Percentiles rank a stretch among this genome's conserved stretches.
Evolutionary conservation across 2,888 invertebrate species (phyloP).

Genomic region (Tineola bisselliella): DNA sequence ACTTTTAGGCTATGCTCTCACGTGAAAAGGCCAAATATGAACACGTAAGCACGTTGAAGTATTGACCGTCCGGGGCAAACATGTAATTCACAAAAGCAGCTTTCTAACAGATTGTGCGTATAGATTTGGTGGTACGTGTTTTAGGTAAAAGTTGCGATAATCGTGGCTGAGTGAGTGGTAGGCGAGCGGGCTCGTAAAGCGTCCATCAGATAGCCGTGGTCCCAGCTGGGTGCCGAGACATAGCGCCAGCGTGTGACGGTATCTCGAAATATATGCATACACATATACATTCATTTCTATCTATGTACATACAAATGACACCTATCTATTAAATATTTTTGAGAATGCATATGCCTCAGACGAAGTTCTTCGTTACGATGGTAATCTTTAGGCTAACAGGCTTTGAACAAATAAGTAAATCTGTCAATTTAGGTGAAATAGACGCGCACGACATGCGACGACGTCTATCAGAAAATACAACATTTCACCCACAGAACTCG

Average conservation of each 20-base stretch:
- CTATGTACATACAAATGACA: neutral
- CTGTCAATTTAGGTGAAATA: too few species aligned
- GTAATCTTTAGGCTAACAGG: too few species aligned
- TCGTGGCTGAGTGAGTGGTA: constrained; percentile 31
- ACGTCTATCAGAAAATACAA: neutral
- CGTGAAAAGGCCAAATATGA: neutral
- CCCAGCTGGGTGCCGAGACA: constrained; percentile 15
- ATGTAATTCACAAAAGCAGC: neutral
- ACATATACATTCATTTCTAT: too few species aligned
- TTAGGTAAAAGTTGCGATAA: constrained; percentile 34
- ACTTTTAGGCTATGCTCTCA: neutral
- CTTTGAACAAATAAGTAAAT: too few species aligned
- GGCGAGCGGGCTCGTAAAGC: constrained; percentile 37
- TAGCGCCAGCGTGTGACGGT: constrained; percentile 3
- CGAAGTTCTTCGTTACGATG: too few species aligned
- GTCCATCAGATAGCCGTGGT: constrained; percentile 43
- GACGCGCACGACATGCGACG: too few species aligned
- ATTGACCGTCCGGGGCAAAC: neutral
- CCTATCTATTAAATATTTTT: neutral
- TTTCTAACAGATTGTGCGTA: constrained; percentile 13
- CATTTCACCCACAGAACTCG: neutral
- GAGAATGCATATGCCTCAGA: too few species aligned
- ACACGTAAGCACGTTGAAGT: neutral
- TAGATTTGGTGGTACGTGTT: constrained; percentile 31
- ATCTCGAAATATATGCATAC: neutral